Percentiles rank a stretch among this genome's conserved stretches.
phyloP scores from a whole-genome alignment of 2,113 vertebrate genomes.

The Dinomys branickii region DNA sequence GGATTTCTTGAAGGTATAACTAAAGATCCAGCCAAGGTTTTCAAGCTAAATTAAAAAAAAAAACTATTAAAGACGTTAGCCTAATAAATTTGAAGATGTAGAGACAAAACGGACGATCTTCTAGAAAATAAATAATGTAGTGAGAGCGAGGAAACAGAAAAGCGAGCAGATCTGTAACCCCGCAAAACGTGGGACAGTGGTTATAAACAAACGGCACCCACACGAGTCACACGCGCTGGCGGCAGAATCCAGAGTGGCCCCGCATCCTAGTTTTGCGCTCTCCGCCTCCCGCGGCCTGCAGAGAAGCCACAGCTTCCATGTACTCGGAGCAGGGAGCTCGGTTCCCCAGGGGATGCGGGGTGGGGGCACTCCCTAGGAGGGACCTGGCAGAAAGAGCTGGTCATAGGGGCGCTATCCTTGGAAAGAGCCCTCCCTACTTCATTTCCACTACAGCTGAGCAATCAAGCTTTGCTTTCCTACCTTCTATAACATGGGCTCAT shows the following conservation, averaged over 20 bases:
- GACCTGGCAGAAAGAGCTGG: not conserved
- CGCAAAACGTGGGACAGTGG: not conserved
- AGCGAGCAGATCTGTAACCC: not conserved
- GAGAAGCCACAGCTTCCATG: not conserved
- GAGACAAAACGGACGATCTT: not conserved
- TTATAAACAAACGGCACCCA: not conserved
- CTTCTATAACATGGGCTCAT: no score
- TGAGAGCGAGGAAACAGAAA: not conserved
- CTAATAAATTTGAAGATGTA: not conserved
- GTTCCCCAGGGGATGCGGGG: not conserved
- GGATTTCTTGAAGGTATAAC: not conserved
- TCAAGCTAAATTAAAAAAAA: not conserved
- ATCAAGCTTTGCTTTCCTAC: not conserved
- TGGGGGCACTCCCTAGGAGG: no score
- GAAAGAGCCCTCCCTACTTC: not conserved
- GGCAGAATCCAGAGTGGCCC: not conserved
- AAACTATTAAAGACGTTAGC: not conserved
- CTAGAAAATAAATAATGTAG: not conserved
- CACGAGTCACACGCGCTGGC: accelerated
- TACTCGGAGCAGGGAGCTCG: not conserved
- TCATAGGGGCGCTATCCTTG: not conserved
- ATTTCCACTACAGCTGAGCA: not conserved
- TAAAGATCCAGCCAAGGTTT: not conserved
- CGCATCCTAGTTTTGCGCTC: no score
- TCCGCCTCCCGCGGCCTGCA: no score